phyloP scores from a whole-genome alignment of 1,140 invertebrate genomes.

The Diploscapter pachys region DNA sequence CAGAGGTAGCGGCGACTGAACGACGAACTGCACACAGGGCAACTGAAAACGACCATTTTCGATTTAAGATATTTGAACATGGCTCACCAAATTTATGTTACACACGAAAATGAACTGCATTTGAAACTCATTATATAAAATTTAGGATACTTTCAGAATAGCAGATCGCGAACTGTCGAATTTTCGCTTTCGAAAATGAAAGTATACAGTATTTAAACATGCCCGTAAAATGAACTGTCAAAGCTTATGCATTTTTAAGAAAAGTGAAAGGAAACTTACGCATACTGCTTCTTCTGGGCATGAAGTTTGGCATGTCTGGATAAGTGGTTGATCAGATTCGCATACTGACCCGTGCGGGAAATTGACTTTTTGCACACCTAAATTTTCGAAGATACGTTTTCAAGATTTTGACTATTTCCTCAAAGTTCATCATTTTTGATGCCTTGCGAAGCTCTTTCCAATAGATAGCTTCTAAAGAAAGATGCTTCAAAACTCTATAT shows the following conservation, averaged over 20 bases:
- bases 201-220: too few species aligned
- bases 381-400: neutral
- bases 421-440: neutral
- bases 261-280: too few species aligned
- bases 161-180: too few species aligned
- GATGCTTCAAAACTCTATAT: neutral
- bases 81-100: too few species aligned
- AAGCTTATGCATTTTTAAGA: too few species aligned
- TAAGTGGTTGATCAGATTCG: conserved; percentile 1
- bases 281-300: neutral
- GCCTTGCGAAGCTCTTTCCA: neutral
- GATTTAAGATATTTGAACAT: too few species aligned
- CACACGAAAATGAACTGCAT: neutral
- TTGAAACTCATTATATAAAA: neutral
- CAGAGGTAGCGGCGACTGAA: neutral
- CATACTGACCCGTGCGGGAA: neutral
- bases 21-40: neutral
- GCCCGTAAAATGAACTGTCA: too few species aligned
- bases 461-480: neutral
- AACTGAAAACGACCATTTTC: neutral
- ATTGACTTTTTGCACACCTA: neutral
- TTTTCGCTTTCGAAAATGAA: too few species aligned
- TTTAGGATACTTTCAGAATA: too few species aligned
- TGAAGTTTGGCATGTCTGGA: neutral
- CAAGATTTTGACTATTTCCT: neutral